These are phyloP conservation scores for Thunnus albacares DNA, from an alignment of 2,797 vertebrate species.

Conservation along the genomic window DNA sequence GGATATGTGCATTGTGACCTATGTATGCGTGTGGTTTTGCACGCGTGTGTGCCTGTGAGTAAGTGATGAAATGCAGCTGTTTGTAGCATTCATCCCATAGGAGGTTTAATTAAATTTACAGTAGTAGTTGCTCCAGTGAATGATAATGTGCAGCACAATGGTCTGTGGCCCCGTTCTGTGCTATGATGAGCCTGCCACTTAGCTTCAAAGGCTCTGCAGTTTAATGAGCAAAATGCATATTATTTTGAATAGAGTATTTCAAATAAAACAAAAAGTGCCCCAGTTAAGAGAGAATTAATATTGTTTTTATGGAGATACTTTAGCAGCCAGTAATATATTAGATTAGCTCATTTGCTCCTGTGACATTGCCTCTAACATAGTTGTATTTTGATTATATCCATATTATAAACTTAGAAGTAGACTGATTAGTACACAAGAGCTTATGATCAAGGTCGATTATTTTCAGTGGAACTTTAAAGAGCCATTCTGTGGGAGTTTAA, in stretches of 20 bases:
- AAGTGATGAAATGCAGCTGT: slow-evolving; percentile 38
- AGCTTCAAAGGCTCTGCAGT: slow-evolving; percentile 52
- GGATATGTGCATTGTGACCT: neutral
- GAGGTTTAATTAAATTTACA: slow-evolving; percentile 64
- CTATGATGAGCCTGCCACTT: slow-evolving; percentile 54
- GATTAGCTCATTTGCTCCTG: slow-evolving; percentile 41
- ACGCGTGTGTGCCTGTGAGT: slow-evolving; percentile 13
- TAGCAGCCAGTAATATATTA: slow-evolving; percentile 43
- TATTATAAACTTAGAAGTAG: slow-evolving; percentile 61
- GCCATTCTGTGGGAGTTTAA: slow-evolving; percentile 50
- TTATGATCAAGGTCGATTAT: slow-evolving; percentile 75
- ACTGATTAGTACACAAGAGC: slow-evolving; percentile 62
- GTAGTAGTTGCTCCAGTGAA: slow-evolving; percentile 49
- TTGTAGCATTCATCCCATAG: slow-evolving; percentile 44
- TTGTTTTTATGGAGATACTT: slow-evolving; percentile 60
- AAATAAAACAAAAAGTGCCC: slow-evolving; percentile 54
- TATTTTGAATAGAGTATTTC: slow-evolving; percentile 55
- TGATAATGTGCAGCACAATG: slow-evolving; percentile 60
- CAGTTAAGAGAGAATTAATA: slow-evolving; percentile 55
- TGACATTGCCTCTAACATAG: slow-evolving; percentile 54
- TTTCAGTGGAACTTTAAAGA: slow-evolving; percentile 56
- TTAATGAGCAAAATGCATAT: slow-evolving; percentile 62
- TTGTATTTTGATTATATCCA: slow-evolving; percentile 57
- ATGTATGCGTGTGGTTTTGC: slow-evolving; percentile 4
- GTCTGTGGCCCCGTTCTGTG: slow-evolving; percentile 45